Conservation (phyloP, 2,113 vertebrate species). For the Pollachius pollachius region DNA sequence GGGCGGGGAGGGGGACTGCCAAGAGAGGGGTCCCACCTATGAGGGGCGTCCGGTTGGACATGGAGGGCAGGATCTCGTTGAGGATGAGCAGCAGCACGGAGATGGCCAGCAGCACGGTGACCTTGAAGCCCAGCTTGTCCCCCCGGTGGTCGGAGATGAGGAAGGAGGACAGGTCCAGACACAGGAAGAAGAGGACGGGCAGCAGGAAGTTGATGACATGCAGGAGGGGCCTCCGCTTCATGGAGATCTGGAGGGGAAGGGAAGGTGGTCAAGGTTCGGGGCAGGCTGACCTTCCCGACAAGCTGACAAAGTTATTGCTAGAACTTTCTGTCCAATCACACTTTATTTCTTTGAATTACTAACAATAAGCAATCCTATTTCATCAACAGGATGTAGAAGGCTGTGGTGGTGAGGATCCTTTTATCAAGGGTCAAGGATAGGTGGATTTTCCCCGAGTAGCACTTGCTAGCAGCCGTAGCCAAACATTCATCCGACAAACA, state of each 20-base stretch:
- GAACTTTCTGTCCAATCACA: no score
- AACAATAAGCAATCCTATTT: no score
- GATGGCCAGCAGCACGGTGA: slow-evolving; percentile 68
- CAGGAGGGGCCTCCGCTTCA: slow-evolving; percentile 71
- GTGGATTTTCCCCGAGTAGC: no score
- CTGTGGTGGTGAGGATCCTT: no score
- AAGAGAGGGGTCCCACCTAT: slow-evolving; percentile 51
- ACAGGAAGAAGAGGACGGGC: slow-evolving; percentile 74
- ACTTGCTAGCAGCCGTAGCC: no score
- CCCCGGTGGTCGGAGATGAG: slow-evolving; percentile 71
- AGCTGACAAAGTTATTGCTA: no score
- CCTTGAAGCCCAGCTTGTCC: slow-evolving; percentile 76
- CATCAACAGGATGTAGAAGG: no score
- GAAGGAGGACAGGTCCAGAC: slow-evolving; percentile 75
- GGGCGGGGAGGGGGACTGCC: no score
- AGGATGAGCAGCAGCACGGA: slow-evolving; percentile 74
- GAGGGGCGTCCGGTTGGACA: slow-evolving; percentile 66
- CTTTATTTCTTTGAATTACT: no score
- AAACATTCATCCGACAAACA: no score
- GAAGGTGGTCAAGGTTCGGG: not conserved
- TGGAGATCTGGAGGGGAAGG: slow-evolving; percentile 61
- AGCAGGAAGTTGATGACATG: slow-evolving; percentile 78
- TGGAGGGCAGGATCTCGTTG: slow-evolving; percentile 69
- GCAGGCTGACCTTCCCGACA: no score
- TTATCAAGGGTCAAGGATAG: no score